A percentile compares a stretch with the other conserved stretches of the same genome.
Conservation (phyloP, 2,888 invertebrate genomes). For the Dendrolimus houi region DNA sequence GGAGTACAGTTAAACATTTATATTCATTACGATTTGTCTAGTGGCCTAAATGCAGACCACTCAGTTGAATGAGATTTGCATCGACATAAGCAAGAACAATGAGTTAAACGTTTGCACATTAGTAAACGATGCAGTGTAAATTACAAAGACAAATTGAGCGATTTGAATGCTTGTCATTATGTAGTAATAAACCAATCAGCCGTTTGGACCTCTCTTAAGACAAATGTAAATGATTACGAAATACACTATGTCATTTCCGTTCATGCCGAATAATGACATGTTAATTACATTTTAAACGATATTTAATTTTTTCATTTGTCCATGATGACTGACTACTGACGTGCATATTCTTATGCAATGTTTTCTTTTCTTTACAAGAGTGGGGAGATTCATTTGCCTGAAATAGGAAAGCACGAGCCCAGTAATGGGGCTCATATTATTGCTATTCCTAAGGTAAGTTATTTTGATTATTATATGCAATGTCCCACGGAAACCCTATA, state of each 20-base stretch:
- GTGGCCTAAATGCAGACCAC: conserved; percentile 45
- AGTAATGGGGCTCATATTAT: no score
- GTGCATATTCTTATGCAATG: no score
- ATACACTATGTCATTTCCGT: not conserved
- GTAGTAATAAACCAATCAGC: conserved; percentile 26
- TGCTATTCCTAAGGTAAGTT: no score
- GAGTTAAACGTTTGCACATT: conserved; percentile 29
- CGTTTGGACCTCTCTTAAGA: conserved; percentile 6
- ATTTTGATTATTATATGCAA: no score
- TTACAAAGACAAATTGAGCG: conserved; percentile 41
- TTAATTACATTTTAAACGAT: not conserved
- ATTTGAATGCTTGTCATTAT: conserved; percentile 26
- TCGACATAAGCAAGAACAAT: conserved; percentile 38
- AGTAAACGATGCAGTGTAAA: conserved; percentile 31
- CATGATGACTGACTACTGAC: no score
- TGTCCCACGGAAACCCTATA: no score
- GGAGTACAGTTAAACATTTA: not conserved
- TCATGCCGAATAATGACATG: not conserved
- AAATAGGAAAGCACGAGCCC: no score
- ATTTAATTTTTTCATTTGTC: no score
- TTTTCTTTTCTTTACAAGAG: no score
- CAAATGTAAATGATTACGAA: conserved; percentile 8
- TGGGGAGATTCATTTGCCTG: no score
- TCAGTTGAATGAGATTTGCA: conserved; percentile 42
- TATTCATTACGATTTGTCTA: conserved; percentile 47